Base-by-base conservation (phyloP, 2,888 invertebrate genomes). In the Thera britannica region DNA sequence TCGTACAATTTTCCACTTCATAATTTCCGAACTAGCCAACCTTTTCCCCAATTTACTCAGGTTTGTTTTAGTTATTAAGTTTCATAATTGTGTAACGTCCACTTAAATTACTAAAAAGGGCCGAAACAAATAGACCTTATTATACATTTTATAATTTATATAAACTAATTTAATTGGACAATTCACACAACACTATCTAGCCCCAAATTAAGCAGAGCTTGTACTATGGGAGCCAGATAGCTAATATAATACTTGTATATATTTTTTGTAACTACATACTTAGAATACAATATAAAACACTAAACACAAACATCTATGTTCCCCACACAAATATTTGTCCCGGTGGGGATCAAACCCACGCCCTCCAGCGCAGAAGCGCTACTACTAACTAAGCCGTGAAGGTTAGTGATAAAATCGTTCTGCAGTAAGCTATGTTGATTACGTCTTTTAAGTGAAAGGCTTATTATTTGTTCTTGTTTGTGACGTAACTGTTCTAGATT, bases 401-500 rank as follows among this genome's bases (percentile, higher is more conserved):
- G 23, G 23, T 23, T 23, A 23, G 23, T 38, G 38, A 38, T 38
- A 38, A 4, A 38, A 38, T 38, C 3, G 38, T 48, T 48, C 11
- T 11, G 46, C 46, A 48, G 2, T 9, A 48, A 48, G 11, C 48
- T 48, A 38, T 48, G 48, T 35, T 35, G 35, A 58, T 59, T 59
- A 59, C 59, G 59, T 51, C 12, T 51, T 36, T 23, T 38, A 38
- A 51, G 60, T 51, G 60, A 60, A 60, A 60, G 60, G 51, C 46
- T 35, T 38, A 48, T 60, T 48, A 23, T 60, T 51, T 60, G 38
- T 38, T 60, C 38, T 51, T 60, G 51, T 51, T 23, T 51, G 38
- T 60, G 38, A 51, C 23, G 38, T 60, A 60, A 60, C 51, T 41
- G 57, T n/a, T 58, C 58, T 55, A 55, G 46, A 62, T 54, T 54